Percentiles rank a stretch among this genome's conserved stretches.
These are phyloP conservation scores for Columba livia DNA, from an alignment of 2,113 vertebrate species.

Conservation along the genomic window DNA sequence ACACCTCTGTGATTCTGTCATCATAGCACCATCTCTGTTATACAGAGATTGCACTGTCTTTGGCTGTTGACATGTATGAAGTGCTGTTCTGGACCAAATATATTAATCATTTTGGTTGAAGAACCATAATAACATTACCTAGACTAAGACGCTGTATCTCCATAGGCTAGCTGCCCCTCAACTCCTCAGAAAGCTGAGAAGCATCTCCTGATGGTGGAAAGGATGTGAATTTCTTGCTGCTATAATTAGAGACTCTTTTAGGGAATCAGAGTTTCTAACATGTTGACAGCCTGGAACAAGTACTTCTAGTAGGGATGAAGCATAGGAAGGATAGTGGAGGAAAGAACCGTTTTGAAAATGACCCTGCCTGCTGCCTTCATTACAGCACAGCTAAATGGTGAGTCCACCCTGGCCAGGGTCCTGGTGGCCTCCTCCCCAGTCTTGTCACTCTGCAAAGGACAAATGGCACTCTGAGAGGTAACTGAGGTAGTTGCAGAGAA, in stretches of 20 bases:
- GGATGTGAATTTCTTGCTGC: neutral
- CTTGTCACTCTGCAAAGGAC: neutral
- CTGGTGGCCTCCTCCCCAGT: neutral
- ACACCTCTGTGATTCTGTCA: neutral
- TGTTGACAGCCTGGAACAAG: neutral
- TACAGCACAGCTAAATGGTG: neutral
- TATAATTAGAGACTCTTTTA: neutral
- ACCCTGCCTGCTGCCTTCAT: neutral
- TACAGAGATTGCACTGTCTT: neutral
- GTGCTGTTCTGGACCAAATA: neutral
- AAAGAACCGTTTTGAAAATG: neutral
- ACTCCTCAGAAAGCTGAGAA: neutral
- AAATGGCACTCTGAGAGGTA: neutral
- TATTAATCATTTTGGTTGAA: neutral
- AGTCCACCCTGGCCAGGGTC: neutral
- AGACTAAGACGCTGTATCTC: neutral
- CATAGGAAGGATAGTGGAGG: neutral
- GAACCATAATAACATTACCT: neutral
- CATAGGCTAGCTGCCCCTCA: neutral
- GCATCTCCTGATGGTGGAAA: neutral
- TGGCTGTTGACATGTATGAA: neutral
- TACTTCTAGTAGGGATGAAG: neutral
- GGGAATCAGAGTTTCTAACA: neutral
- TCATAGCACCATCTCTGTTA: neutral
- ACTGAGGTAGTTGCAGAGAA: neutral